phyloP scores from a whole-genome alignment of 2,113 vertebrate species.

The Spheniscus mendiculus region DNA sequence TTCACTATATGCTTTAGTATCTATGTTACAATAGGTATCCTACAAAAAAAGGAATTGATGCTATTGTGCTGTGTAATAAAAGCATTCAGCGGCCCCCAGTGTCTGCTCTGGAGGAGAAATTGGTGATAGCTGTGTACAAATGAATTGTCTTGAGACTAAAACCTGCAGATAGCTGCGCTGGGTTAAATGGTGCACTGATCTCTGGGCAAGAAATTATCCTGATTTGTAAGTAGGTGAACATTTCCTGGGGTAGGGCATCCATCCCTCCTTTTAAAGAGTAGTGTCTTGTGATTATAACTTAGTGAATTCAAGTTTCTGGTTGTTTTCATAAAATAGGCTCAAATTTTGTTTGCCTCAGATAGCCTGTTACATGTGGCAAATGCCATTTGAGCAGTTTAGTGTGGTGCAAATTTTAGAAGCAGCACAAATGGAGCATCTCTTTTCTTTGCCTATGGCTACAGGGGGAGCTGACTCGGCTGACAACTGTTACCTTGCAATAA shows the following conservation, averaged over 20 bases:
- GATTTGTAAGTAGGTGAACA: not conserved
- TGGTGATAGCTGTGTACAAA: not conserved
- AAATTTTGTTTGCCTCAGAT: not conserved
- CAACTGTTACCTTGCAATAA: not conserved
- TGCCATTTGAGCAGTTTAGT: not conserved
- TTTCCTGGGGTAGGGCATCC: no score
- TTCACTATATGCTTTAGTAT: not conserved
- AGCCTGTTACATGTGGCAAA: not conserved
- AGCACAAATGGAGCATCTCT: not conserved
- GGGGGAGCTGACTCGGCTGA: not conserved
- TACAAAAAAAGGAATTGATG: not conserved
- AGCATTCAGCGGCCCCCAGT: not conserved
- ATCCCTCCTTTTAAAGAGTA: not conserved
- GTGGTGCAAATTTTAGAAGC: not conserved
- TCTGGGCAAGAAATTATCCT: not conserved
- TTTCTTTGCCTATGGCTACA: not conserved
- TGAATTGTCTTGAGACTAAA: not conserved
- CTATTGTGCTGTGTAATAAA: not conserved
- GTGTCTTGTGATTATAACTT: not conserved
- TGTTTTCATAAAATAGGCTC: not conserved
- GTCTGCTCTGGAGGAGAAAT: not conserved
- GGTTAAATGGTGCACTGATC: not conserved
- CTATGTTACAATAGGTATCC: not conserved
- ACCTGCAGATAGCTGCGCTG: not conserved
- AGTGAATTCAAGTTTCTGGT: not conserved